Evolutionary conservation across 2,888 invertebrate genomes (phyloP).

Genomic region (Acleris sparsana): DNA sequence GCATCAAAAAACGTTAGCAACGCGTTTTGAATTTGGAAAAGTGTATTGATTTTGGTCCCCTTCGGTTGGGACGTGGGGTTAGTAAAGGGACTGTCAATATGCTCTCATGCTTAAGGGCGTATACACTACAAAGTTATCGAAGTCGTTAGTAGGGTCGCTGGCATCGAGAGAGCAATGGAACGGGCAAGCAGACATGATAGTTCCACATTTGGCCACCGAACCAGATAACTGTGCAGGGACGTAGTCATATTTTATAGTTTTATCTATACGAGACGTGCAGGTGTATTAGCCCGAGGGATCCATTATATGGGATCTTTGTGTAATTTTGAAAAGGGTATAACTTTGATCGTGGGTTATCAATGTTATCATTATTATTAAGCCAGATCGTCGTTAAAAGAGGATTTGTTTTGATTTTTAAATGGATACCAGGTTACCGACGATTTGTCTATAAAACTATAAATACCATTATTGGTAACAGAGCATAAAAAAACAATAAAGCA

Average conservation of each 20-base stretch:
- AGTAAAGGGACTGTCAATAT: conserved; percentile 52
- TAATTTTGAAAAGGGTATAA: conserved; percentile 10
- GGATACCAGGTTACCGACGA: too few species aligned
- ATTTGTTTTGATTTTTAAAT: neutral
- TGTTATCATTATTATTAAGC: conserved; percentile 6
- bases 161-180: neutral
- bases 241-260: conserved; percentile 22
- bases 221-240: neutral
- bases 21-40: conserved; percentile 73
- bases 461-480: too few species aligned
- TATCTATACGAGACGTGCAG: conserved; percentile 12
- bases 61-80: conserved; percentile 50
- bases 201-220: conserved; percentile 4
- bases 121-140: conserved; percentile 18
- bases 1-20: conserved; percentile 62
- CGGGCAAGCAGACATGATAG: neutral
- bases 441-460: too few species aligned
- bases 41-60: conserved; percentile 70
- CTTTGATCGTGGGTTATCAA: conserved; percentile 8
- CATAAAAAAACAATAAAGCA: too few species aligned
- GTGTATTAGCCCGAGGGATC: conserved; percentile 17
- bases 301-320: conserved; percentile 10
- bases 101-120: conserved; percentile 46
- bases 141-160: conserved; percentile 1
- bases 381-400: neutral